Percentiles rank a stretch among this genome's conserved stretches.
phyloP scores from a whole-genome alignment of 37 sponge, comb jelly and placozoan genomes.

The Aphrocallistes beatrix region DNA sequence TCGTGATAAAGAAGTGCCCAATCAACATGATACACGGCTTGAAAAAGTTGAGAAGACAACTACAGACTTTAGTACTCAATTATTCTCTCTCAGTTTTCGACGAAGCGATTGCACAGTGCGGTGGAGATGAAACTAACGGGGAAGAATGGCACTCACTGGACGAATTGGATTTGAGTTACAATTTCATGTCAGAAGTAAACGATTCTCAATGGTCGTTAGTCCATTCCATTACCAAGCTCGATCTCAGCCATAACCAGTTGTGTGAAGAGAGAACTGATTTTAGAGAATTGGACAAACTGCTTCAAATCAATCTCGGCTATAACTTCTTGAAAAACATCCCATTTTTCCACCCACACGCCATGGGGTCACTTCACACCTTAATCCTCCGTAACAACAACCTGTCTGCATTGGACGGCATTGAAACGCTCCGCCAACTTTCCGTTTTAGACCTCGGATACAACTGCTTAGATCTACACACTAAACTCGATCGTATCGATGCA shows the following conservation, averaged over 20 bases:
- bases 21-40: slow-evolving; percentile 1
- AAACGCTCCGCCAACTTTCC: not conserved
- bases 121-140: not conserved
- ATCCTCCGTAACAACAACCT: slow-evolving; percentile 1
- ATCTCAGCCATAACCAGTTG: slow-evolving; percentile 10
- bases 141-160: not conserved
- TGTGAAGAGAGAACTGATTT: slow-evolving; percentile 15
- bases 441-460: not conserved
- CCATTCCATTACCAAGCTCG: not conserved
- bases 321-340: not conserved
- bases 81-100: not conserved
- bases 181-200: not conserved
- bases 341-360: not conserved
- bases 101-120: not conserved
- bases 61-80: not conserved
- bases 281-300: not conserved
- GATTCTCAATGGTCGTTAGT: not conserved
- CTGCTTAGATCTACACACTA: not conserved
- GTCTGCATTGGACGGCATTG: not conserved
- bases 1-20: not conserved
- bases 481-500: slow-evolving; percentile 7
- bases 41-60: not conserved
- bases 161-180: slow-evolving; percentile 12
- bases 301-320: not conserved
- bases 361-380: not conserved